These are phyloP conservation scores for Calephelis nemesis DNA, from an alignment of 1,140 invertebrate genomes.

Conservation along the genomic window DNA sequence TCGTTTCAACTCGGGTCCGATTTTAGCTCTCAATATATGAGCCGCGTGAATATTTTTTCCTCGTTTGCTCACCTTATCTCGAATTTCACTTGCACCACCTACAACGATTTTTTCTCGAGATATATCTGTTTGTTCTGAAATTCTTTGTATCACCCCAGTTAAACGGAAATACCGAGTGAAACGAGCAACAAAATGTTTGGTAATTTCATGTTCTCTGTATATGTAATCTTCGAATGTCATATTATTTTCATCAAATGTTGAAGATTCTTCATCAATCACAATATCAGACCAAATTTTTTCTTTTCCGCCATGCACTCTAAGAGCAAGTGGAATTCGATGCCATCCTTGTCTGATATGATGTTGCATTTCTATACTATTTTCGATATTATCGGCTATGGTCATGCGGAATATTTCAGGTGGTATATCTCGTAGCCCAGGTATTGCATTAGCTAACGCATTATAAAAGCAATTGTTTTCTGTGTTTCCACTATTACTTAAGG, in stretches of 20 bases:
- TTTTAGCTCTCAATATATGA: constrained; percentile 1
- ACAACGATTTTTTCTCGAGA: constrained; percentile 7
- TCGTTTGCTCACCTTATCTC: constrained; percentile 3
- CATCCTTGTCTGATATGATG: constrained; percentile 17
- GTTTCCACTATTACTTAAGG: background rate
- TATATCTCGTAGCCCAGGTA: constrained; percentile 14
- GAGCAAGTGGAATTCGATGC: constrained; percentile 6
- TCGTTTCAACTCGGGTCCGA: background rate
- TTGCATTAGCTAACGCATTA: constrained; percentile 1
- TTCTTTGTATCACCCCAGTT: constrained; percentile 1
- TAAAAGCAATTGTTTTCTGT: constrained; percentile 17
- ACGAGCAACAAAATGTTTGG: constrained; percentile 17
- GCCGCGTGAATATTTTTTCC: constrained; percentile 1
- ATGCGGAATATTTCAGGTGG: constrained; percentile 5
- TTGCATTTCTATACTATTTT: constrained; percentile 18
- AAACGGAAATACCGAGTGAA: constrained; percentile 7
- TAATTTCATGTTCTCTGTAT: background rate
- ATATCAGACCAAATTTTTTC: background rate
- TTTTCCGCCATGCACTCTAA: constrained; percentile 3
- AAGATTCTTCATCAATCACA: constrained; percentile 7
- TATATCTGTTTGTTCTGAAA: constrained; percentile 3
- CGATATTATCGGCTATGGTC: constrained; percentile 12
- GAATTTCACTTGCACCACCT: constrained; percentile 12
- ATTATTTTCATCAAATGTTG: background rate
- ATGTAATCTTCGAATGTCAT: constrained; percentile 4